Evolutionary conservation across 2,888 invertebrate genomes (phyloP).

Genomic region (Caenorhabditis imperialis): DNA sequence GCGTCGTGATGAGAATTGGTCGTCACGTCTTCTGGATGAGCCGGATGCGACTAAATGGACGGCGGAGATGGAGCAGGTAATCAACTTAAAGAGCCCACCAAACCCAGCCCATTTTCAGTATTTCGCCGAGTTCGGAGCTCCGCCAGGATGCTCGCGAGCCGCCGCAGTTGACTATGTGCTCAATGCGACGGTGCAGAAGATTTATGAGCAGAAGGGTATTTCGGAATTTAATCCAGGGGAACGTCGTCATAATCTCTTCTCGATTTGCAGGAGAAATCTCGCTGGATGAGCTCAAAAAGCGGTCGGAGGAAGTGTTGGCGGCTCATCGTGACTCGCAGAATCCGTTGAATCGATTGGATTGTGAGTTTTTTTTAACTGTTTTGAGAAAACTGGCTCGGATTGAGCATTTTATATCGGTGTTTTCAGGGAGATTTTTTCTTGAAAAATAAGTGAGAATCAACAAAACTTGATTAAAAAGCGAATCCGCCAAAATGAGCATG

Average conservation of each 20-base stretch:
- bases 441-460: too few species aligned
- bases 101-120: constrained; percentile 43
- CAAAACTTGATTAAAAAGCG: too few species aligned
- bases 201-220: constrained; percentile 57
- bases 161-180: constrained; percentile 59
- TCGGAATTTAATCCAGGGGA: neutral
- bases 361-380: constrained; percentile 30
- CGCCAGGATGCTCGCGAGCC: constrained; percentile 23
- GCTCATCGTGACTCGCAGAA: constrained; percentile 47
- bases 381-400: neutral
- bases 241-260: neutral
- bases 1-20: constrained; percentile 55
- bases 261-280: constrained; percentile 29
- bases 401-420: too few species aligned
- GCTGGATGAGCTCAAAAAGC: constrained; percentile 11
- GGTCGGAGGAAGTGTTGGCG: constrained; percentile 19
- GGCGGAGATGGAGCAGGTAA: constrained; percentile 44
- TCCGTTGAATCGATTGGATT: constrained; percentile 58
- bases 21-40: constrained; percentile 52
- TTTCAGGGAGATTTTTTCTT: too few species aligned
- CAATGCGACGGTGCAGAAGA: constrained; percentile 46
- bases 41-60: constrained; percentile 44
- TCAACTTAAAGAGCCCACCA: too few species aligned
- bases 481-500: too few species aligned
- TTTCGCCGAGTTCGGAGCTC: constrained; percentile 49